Evolutionary conservation across 1,140 invertebrate genomes (phyloP).

Genomic region (Leucophenga varia): DNA sequence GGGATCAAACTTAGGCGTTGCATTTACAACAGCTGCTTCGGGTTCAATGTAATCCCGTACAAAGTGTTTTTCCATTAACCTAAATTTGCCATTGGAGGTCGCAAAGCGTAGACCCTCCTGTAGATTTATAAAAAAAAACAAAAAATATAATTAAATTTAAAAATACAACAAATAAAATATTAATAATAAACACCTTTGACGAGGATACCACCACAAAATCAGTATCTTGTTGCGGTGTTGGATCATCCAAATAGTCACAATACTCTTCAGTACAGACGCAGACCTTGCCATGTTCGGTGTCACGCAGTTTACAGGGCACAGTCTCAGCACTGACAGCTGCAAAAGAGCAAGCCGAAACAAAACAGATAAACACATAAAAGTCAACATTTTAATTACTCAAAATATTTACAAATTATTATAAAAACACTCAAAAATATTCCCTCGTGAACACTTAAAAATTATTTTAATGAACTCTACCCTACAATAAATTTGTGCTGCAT

Average conservation of each 20-base stretch:
- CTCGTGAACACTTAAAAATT: no score
- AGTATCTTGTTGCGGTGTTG: slow-evolving; percentile 23
- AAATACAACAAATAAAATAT: no score
- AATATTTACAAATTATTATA: no score
- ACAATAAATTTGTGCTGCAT: no score
- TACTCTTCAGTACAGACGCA: slow-evolving; percentile 85
- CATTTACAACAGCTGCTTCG: neutral
- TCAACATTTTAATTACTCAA: no score
- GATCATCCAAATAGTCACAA: slow-evolving; percentile 72
- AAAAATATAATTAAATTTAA: no score
- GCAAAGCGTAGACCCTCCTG: slow-evolving; percentile 32
- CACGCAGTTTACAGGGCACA: slow-evolving; percentile 31
- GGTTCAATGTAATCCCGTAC: slow-evolving; percentile 36
- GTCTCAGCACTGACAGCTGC: slow-evolving; percentile 15
- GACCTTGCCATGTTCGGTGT: slow-evolving; percentile 59
- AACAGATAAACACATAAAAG: neutral
- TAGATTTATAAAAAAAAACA: slow-evolving; percentile 4
- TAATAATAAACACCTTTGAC: slow-evolving; percentile 35
- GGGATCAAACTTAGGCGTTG: slow-evolving; percentile 11
- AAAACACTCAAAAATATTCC: no score
- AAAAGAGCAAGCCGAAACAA: no score
- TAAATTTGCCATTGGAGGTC: slow-evolving; percentile 27
- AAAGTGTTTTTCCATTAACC: slow-evolving; percentile 11
- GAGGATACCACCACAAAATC: slow-evolving; percentile 37
- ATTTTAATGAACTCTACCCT: no score